Conservation (phyloP, 2,113 vertebrate genomes). For the Lophochroa leadbeateri region DNA sequence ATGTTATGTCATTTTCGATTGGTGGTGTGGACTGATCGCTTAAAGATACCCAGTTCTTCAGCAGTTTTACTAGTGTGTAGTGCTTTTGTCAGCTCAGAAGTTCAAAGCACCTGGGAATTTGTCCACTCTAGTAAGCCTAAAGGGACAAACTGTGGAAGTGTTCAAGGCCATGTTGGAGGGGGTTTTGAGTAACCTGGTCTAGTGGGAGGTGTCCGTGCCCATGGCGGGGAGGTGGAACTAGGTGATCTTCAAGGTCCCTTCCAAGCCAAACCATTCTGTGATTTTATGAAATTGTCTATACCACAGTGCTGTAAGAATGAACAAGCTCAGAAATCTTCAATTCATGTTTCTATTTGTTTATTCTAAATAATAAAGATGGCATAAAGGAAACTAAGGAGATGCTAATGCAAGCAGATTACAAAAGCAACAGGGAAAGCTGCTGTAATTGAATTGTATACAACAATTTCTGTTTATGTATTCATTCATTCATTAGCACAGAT, state of each 20-base stretch:
- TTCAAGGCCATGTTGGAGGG: not conserved
- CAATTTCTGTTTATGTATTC: not conserved
- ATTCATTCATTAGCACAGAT: not conserved
- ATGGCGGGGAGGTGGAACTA: not conserved
- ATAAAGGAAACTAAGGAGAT: not conserved
- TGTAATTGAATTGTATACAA: slow-evolving; percentile 5
- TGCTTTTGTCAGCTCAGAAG: not conserved
- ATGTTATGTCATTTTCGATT: slow-evolving; percentile 17
- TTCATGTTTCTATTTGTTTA: not conserved
- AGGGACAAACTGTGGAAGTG: not conserved
- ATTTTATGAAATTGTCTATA: not conserved
- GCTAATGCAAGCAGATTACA: not conserved
- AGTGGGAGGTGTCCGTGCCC: not conserved
- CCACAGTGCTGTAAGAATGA: not conserved
- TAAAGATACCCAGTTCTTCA: not conserved
- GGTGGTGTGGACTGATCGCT: not conserved
- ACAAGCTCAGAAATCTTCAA: not conserved
- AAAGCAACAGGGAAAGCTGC: not conserved
- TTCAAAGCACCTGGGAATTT: not conserved
- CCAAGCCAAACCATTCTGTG: not conserved
- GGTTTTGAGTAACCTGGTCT: not conserved
- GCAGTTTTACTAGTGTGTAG: not conserved
- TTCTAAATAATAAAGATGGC: not conserved
- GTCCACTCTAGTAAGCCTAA: not conserved
- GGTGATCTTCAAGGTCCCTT: not conserved